These are phyloP conservation scores for Lepeophtheirus nordmannii DNA, from an alignment of 2,888 invertebrate species.

Conservation along the genomic window DNA sequence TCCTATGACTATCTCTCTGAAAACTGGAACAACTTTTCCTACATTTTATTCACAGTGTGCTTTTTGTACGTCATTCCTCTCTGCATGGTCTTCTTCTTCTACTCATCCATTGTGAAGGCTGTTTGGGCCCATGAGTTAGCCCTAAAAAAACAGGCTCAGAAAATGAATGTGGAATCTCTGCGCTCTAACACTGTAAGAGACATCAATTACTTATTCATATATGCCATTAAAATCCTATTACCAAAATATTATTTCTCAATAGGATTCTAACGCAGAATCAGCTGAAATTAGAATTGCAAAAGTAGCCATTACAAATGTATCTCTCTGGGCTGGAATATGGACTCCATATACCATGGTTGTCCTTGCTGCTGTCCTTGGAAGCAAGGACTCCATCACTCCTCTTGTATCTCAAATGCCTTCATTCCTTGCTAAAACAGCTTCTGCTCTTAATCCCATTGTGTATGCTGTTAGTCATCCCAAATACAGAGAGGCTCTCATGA, in stretches of 20 bases:
- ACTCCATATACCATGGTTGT: conserved; percentile 31
- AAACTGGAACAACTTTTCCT: conserved; percentile 35
- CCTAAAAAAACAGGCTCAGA: conserved; percentile 79
- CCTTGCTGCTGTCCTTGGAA: conserved; percentile 30
- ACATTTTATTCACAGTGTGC: conserved; percentile 41
- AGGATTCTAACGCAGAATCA: conserved; percentile 23
- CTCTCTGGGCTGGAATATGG: conserved; percentile 31
- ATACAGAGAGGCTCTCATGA: conserved; percentile 16
- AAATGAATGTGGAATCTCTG: conserved; percentile 79
- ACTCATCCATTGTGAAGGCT: conserved; percentile 47
- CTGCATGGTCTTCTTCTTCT: conserved; percentile 44
- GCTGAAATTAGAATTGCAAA: conserved; percentile 28
- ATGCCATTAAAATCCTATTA: too few species aligned
- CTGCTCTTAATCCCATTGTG: conserved; percentile 17
- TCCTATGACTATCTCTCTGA: conserved; percentile 26
- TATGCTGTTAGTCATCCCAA: conserved; percentile 23
- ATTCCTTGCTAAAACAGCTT: conserved; percentile 32
- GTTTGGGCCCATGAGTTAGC: conserved; percentile 67
- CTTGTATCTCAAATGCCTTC: conserved; percentile 30
- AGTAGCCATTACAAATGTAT: conserved; percentile 28
- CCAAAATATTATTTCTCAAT: neutral
- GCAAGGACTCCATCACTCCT: conserved; percentile 26
- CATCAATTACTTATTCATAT: neutral
- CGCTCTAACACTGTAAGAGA: conserved; percentile 40
- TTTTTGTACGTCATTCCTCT: conserved; percentile 41